Evolutionary conservation across 2,113 vertebrate species (phyloP), one percentile per base, ranked within the genome.

Genomic region (Mohoua ochrocephala): DNA sequence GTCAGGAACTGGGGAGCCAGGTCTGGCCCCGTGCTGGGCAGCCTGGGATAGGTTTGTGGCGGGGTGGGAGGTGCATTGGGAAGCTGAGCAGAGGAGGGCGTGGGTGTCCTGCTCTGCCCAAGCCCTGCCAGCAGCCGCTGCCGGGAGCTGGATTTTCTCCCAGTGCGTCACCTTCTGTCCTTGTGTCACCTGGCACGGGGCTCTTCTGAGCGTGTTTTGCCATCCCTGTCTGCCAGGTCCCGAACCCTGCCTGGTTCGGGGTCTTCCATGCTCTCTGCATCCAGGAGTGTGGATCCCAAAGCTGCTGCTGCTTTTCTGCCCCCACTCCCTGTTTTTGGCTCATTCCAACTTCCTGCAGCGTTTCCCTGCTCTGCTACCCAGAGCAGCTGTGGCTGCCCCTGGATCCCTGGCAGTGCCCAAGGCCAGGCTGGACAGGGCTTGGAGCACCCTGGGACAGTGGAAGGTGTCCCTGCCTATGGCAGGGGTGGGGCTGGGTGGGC

Each of bases 401-500:
- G 57, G 17, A 10, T 39, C 53, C 70, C 87, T 67, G 69, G 45
- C 3, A 53, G 16, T n/a, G 53, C 0, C 61, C 77, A 1, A 23
- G 60, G 61, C 61, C 69, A 26, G 60, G 68, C 5, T 60, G 78
- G 44, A 42, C 3, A 16, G 52, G 30, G 17, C 13, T 24, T 2
- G 70, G 76, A 57, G 9, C 76, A 31, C 0, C 30, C 75, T 44
- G 59, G 44, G 37, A 7, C 1, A 3, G 5, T n/a, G 61, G 45
- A 0, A 68, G 19, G 1, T 30, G 78, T n/a, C n/a, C 39, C 77
- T 60, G 52, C 14, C 24, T 60, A 19, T 3, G 41, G 41, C 28
- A 17, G 14, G 37, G 16, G 5, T 31, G 39, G 54, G 0, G 12
- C 16, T n/a, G 61, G 39, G 5, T 7, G 11, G 3, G 2, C 8